Evolutionary conservation across 2,888 invertebrate genomes (phyloP), one percentile per base, ranked within the genome.

Genomic region (Nomada fabriciana): DNA sequence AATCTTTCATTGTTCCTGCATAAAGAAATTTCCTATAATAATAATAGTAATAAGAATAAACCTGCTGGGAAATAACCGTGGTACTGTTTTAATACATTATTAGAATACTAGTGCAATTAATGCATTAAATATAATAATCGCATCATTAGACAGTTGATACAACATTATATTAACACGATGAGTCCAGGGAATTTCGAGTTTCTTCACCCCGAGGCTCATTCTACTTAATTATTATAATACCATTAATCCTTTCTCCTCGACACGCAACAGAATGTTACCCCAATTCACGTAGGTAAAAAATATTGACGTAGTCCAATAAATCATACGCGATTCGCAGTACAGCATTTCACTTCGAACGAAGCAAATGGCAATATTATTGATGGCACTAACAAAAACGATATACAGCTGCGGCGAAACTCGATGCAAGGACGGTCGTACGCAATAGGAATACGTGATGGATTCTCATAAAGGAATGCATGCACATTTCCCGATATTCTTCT

Each of bases 401-500:
- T 69, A n/a, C 50, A 42, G 63, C 47, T 13, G 20, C 20, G 18
- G 18, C 20, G 4, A 55, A 43, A 52, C 50, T 59, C 63, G 36
- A 57, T 18, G 18, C 59, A 43, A 18, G 3, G 5, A 7, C 9
- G n/a, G 29, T 18, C 36, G 42, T 42, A 70, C 29, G 42, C 80
- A 20, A 15, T 55, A 11, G 18, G 61, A 55, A 57, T 72, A 57
- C 43, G 10, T n/a, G 76, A 78, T 70, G 50, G 43, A 72, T 59
- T 23, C 74, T 53, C 53, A 13, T 53, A 70, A 63, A 52, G 61
- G 47, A 52, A 11, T 20, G 23, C 57, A 25, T n/a, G 18, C 53
- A 59, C 47, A 53, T 50, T 43, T 50, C 47, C 47, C 55, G 57
- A 63, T 72, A 81, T 59, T 47, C 69, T 65, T 72, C 25, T 55